Base-by-base conservation (phyloP, 2,797 vertebrate genomes). In the Selene dorsalis region DNA sequence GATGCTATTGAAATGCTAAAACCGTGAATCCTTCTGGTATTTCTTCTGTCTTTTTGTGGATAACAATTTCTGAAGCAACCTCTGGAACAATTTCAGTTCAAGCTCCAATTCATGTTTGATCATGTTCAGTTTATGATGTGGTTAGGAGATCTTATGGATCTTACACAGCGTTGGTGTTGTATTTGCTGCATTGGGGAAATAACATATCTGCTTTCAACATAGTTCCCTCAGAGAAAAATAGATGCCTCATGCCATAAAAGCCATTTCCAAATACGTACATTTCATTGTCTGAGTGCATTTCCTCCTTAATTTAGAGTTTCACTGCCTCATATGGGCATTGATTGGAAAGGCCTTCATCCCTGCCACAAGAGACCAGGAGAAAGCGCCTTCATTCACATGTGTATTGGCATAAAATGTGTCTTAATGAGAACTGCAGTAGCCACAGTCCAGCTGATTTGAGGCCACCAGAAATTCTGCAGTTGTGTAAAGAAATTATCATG, bases 311-410 rank as follows among this genome's bases (percentile, higher is more conserved):
- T 78, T 73, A 62, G 41, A 70, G 3, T 67, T 14, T 39, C 59
- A 32, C 58, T 26, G 9, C 16, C 53, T 73, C 32, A 50, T 45
- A 47, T 48, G 32, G 53, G 59, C 62, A 75, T 62, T 56, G 78
- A 85, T 82, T 76, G 35, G 62, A 84, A 76, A 64, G 28, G 52
- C 18, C 30, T 52, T 66, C 45, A 32, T 67, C 8, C 16, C 12
- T 41, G 43, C 30, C 75, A 53, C 65, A 62, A 52, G 41, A 18
- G 26, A 47, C 26, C 0, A 5, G 12, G 18, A 30, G 10, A 68
- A 68, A 84, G 57, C 14, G 8, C 61, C 20, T 48, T 47, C 38
- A n/a, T 47, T 66, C 70, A 68, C 45, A 50, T 50, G 47, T 12
- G 43, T 13, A 17, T 73, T 43, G 8, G 56, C 45, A 48, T 63